phyloP scores from a whole-genome alignment of 2,113 vertebrate genomes.

The Diadophis punctatus region DNA sequence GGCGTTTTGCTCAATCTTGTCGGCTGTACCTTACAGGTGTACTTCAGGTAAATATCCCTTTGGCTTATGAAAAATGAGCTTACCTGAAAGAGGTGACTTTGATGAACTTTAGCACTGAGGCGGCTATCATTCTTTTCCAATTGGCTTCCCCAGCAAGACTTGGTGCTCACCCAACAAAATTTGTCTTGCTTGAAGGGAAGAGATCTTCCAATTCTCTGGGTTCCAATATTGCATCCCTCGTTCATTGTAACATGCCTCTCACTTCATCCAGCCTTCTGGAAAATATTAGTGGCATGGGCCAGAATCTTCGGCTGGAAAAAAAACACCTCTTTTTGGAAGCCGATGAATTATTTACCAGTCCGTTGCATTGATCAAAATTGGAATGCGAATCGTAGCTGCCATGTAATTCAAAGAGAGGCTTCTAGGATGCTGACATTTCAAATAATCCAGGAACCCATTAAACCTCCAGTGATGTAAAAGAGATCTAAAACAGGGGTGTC shows the following conservation, averaged over 20 bases:
- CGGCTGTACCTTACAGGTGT: slow-evolving; percentile 88
- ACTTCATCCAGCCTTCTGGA: slow-evolving; percentile 53
- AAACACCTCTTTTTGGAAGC: slow-evolving; percentile 38
- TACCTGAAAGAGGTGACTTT: slow-evolving; percentile 88
- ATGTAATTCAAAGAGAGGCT: not conserved
- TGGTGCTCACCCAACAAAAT: slow-evolving; percentile 77
- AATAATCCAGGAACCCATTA: fast-evolving
- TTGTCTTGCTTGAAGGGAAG: slow-evolving; percentile 93
- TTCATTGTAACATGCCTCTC: slow-evolving; percentile 30
- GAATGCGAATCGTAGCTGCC: slow-evolving; percentile 55
- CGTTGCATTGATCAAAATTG: slow-evolving; percentile 53
- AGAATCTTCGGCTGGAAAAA: slow-evolving; percentile 29
- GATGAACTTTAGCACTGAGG: slow-evolving; percentile 88
- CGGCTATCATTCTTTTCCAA: slow-evolving; percentile 99
- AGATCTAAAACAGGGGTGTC: not conserved
- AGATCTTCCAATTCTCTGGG: slow-evolving; percentile 78
- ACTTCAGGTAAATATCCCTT: slow-evolving; percentile 90
- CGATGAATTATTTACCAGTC: slow-evolving; percentile 51
- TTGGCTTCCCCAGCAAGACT: slow-evolving; percentile 86
- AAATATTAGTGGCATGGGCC: slow-evolving; percentile 45
- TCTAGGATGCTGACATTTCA: not conserved
- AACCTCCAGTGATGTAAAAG: not conserved
- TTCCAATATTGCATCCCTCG: slow-evolving; percentile 45
- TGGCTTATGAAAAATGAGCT: slow-evolving; percentile 97
- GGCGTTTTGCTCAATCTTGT: slow-evolving; percentile 92